A percentile compares a stretch with the other conserved stretches of the same genome.
Conservation (phyloP, 2,113 vertebrate genomes). For the Thalassoma bifasciatum region DNA sequence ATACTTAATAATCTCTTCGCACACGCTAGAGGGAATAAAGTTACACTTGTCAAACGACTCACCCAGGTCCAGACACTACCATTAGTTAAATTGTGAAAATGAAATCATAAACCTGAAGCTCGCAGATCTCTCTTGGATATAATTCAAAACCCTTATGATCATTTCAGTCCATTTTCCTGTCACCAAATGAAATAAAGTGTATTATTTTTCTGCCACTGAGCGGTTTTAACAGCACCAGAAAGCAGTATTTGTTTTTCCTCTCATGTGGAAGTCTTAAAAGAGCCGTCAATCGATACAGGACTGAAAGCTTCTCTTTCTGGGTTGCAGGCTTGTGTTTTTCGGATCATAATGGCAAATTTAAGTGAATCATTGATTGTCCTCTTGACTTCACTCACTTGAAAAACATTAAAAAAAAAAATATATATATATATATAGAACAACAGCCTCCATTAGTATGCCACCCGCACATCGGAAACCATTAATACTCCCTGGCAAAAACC, state of each 20-base stretch:
- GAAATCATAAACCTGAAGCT: conserved; percentile 43
- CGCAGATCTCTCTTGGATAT: conserved; percentile 27
- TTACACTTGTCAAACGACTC: conserved; percentile 46
- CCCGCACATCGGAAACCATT: conserved; percentile 54
- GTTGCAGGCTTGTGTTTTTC: conserved; percentile 1
- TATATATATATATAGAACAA: conserved; percentile 8
- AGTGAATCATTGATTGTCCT: neutral
- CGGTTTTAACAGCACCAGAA: neutral
- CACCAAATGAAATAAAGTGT: conserved; percentile 1
- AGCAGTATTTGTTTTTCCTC: neutral
- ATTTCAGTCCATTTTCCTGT: neutral
- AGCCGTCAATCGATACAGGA: conserved; percentile 4
- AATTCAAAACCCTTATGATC: conserved; percentile 21
- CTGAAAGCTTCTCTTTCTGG: neutral
- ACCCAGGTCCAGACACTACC: conserved; percentile 38
- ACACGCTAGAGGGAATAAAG: conserved; percentile 50
- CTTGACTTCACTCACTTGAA: conserved; percentile 28
- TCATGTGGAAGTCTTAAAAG: conserved; percentile 1
- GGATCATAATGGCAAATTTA: neutral
- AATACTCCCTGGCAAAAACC: conserved; percentile 65
- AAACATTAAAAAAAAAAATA: conserved; percentile 1
- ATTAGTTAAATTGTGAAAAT: conserved; percentile 54
- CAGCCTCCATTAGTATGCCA: conserved; percentile 53
- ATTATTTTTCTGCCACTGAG: neutral
- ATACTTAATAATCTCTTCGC: conserved; percentile 55